Base-by-base conservation (phyloP, 2,888 invertebrate species). In the Polydesmus complanatus region DNA sequence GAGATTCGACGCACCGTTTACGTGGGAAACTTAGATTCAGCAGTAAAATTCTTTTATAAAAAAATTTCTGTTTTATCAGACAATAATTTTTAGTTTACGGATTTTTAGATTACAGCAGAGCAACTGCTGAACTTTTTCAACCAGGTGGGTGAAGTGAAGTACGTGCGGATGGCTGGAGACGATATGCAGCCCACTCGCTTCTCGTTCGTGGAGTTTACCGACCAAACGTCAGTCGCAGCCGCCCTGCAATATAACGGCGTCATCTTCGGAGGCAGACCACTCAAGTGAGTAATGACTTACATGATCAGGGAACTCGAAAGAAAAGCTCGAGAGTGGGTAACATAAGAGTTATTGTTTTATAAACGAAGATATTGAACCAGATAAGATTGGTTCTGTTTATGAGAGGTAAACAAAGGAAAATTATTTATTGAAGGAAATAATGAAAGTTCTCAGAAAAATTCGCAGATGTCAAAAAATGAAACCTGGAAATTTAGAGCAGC, bases 1-100 rank as follows among this genome's bases (percentile, higher is more conserved):
- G 97, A 98, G 77, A 93, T 96, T 26, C 81, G 98, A 26, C 81
- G 98, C 65, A 99, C 98, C 0, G 78, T 96, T 8, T 79, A 94
- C 60, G 82, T 94, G 1, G 81, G 87, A 58, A 91, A 94, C 71
- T 80, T 93, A 27, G 84, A 86, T 63, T 74, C 82, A 25, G 77
- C 83, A 63, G 82, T 85, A 5, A 69, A 68, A n/a, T 65, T 26
- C 37, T 19, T n/a, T 54, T 18, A 21, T 2, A 23, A 53, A 53
- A n/a, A 8, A 56, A 58, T 58, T 54, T 22, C 57, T 26, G 2
- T 18, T 63, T 2, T 27, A 27, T 27, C 3, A 11, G 3, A 2
- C 26, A 27, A 22, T 3, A 8, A 11, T 11, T 11, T 14, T 8
- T 54, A 11, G 26, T 37, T 18, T n/a, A 8, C 37, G 56, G 60